Evolutionary conservation across 2,797 vertebrate species (phyloP).

Genomic region (Neosilurus hyrtlii): DNA sequence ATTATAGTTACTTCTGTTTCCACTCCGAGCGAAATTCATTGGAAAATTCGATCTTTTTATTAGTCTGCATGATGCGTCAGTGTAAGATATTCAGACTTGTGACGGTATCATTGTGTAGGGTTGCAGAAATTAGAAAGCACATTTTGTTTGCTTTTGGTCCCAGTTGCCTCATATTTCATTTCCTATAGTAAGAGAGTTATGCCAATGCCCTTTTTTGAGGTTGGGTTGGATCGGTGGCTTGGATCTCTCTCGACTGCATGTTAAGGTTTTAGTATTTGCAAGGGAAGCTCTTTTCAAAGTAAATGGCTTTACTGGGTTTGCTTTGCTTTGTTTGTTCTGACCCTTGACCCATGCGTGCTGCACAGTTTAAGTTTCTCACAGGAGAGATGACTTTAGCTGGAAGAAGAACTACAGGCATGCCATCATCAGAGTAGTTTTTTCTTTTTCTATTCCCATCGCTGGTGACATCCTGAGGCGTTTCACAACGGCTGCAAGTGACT

Average conservation of each 20-base stretch:
- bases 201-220: background rate
- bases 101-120: slow-evolving; percentile 4
- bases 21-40: background rate
- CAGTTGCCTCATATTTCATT: slow-evolving; percentile 17
- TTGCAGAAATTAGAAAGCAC: background rate
- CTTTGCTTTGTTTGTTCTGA: slow-evolving; percentile 56
- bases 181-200: slow-evolving; percentile 26
- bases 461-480: slow-evolving; percentile 33
- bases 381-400: slow-evolving; percentile 62
- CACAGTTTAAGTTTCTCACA: slow-evolving; percentile 50
- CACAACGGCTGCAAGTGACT: background rate
- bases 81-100: slow-evolving; percentile 4
- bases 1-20: background rate
- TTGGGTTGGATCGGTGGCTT: background rate
- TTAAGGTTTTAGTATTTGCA: background rate
- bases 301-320: slow-evolving; percentile 24
- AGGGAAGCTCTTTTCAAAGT: slow-evolving; percentile 14
- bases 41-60: background rate
- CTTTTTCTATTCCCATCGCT: slow-evolving; percentile 25
- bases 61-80: slow-evolving; percentile 4
- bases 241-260: background rate
- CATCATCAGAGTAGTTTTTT: slow-evolving; percentile 32
- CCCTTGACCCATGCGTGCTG: slow-evolving; percentile 53
- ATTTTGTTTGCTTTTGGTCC: slow-evolving; percentile 14
- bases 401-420: slow-evolving; percentile 26